Conservation (phyloP, 2,888 invertebrate species). For the Sarcophaga carnaria region DNA sequence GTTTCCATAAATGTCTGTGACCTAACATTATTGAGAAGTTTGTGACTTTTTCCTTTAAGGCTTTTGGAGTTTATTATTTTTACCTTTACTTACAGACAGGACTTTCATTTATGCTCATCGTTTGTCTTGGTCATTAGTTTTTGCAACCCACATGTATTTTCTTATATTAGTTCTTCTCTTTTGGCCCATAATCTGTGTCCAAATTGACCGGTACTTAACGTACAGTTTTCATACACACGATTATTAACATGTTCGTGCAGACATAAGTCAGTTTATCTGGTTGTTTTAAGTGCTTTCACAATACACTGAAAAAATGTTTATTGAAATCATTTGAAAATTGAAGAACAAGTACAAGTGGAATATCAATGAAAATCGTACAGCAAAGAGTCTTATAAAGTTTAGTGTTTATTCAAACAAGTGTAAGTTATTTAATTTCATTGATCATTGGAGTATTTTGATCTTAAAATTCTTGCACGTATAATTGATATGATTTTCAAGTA, state of each 20-base stretch:
- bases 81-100: background rate
- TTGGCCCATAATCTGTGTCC: slow-evolving; percentile 22
- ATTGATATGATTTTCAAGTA: no score
- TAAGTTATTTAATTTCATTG: no score
- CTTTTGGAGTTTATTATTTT: background rate
- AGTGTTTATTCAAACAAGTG: no score
- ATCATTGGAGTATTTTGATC: no score
- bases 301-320: slow-evolving; percentile 32
- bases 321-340: background rate
- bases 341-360: no score
- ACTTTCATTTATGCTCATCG: background rate
- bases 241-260: slow-evolving; percentile 9
- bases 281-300: background rate
- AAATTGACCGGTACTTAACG: slow-evolving; percentile 34
- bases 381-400: no score
- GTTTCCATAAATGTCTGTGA: background rate
- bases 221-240: slow-evolving; percentile 25
- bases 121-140: slow-evolving; percentile 24
- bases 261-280: slow-evolving; percentile 9
- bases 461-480: no score
- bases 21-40: background rate
- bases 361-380: no score
- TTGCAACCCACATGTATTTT: background rate
- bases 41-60: background rate
- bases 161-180: background rate